Base-by-base conservation (phyloP, 2,113 vertebrate genomes). In the Mobula hypostoma region DNA sequence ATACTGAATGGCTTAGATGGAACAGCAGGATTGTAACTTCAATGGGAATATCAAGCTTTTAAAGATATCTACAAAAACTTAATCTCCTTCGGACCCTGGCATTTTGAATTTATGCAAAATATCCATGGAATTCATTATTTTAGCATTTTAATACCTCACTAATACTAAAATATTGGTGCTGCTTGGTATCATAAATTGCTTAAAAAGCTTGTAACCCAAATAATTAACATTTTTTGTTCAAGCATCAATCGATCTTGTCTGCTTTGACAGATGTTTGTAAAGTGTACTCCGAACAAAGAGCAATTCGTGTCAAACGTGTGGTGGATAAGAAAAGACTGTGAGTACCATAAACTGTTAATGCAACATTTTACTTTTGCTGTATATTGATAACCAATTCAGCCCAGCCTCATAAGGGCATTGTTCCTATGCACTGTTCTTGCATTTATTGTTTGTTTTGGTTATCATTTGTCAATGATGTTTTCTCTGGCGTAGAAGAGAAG, bases 241-340 rank as follows among this genome's bases (percentile, higher is more conserved):
- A 1, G 85, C 4, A 36, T 76, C 48, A 56, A 90, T 90, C 6
- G 36, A n/a, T 68, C 19, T 94, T 82, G 24, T 36, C n/a, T 94
- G 32, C 56, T 68, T 94, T 92, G 32, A 94, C 96, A 99, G 99
- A 98, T 95, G 98, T 99, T 0, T 99, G 99, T 95, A 98, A 98
- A 94, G 96, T 99, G 91, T 99, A 99, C 95, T 99, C 98, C 4
- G 98, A 99, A 94, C 99, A 99, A 94, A 98, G 99, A 95, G 99
- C 99, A 61, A 98, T 99, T 94, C 95, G 99, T 94, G 98, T 99
- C 48, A 99, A 99, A 95, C 96, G 97, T 85, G 97, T 98, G 95
- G 98, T 99, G 95, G 99, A 99, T 95, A 99, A 98, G 96, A 99
- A 99, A 95, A 97, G 99, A 96, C 94, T 99, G 99, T 99, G 94